Conservation (phyloP, 2,888 invertebrate species). For the Trypoxylon attenuatum region DNA sequence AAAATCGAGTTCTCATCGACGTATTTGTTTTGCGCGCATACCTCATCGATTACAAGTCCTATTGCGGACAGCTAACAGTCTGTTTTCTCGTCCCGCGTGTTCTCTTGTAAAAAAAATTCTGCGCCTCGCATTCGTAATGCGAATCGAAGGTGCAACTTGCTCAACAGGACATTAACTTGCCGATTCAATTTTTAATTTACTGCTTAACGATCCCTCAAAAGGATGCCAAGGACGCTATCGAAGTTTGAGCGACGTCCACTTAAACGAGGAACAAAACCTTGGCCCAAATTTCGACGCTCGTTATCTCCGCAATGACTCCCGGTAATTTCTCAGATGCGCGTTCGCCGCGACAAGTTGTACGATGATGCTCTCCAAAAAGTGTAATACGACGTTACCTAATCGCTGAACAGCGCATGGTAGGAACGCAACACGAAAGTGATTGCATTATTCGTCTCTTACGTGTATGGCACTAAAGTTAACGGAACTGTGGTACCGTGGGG, state of each 20-base stretch:
- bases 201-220: conserved; percentile 10
- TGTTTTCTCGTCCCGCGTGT: not conserved
- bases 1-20: not conserved
- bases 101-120: not conserved
- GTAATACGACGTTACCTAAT: not conserved
- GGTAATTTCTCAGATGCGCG: not conserved
- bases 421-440: not conserved
- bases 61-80: conserved; percentile 6
- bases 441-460: not conserved
- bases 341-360: not conserved
- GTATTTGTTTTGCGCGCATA: not conserved
- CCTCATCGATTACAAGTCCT: not conserved
- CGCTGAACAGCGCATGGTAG: not conserved
- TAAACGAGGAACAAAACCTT: conserved; percentile 23
- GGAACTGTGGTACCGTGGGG: conserved; percentile 11
- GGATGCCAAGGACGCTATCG: conserved; percentile 28
- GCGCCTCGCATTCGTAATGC: not conserved
- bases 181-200: conserved; percentile 2
- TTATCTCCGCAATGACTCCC: conserved; percentile 9
- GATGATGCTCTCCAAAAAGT: not conserved
- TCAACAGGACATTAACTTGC: not conserved
- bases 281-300: conserved; percentile 18
- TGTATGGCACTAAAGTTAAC: conserved; percentile 31
- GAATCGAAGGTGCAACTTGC: not conserved
- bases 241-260: conserved; percentile 8